Percentiles rank a stretch among this genome's conserved stretches.
These are phyloP conservation scores for Scartelaos histophorus DNA, from an alignment of 2,113 vertebrate species.

Conservation along the genomic window DNA sequence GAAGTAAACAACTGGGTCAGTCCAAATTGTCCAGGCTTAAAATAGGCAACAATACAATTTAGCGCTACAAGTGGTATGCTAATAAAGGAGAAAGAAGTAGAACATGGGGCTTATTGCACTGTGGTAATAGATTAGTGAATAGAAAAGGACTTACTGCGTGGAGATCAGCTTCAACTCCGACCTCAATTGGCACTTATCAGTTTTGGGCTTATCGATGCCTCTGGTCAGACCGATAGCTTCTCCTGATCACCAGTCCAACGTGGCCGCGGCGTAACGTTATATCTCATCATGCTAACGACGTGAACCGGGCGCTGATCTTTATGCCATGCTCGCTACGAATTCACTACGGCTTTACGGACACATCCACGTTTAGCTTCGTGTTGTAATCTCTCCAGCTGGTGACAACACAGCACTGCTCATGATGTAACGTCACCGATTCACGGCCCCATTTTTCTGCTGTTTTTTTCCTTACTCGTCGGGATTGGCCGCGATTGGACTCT, in stretches of 20 bases:
- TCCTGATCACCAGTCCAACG: constrained; percentile 5
- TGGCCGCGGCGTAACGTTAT: constrained; percentile 13
- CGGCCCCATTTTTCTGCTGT: constrained; percentile 13
- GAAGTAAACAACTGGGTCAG: constrained; percentile 21
- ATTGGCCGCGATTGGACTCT: constrained; percentile 43
- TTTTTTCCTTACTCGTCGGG: constrained; percentile 20
- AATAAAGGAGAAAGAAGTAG: neutral
- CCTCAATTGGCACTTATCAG: constrained; percentile 37
- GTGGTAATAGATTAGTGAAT: neutral
- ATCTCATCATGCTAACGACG: neutral
- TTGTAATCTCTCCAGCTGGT: constrained; percentile 65
- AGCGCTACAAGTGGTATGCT: constrained; percentile 10
- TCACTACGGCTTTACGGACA: neutral
- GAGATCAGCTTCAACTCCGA: constrained; percentile 60
- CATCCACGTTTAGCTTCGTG: constrained; percentile 45
- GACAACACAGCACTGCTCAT: constrained; percentile 62
- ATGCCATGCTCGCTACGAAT: neutral
- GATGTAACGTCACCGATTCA: constrained; percentile 59
- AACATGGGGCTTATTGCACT: neutral
- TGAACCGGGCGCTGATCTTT: neutral
- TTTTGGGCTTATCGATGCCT: constrained; percentile 40
- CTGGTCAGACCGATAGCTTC: constrained; percentile 32
- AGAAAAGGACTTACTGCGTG: constrained; percentile 46
- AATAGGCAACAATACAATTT: neutral
- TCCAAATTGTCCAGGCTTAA: constrained; percentile 15